A percentile compares a stretch with the other conserved stretches of the same genome.
phyloP scores from a whole-genome alignment of 2,113 vertebrate species.

The Burhinus bistriatus region DNA sequence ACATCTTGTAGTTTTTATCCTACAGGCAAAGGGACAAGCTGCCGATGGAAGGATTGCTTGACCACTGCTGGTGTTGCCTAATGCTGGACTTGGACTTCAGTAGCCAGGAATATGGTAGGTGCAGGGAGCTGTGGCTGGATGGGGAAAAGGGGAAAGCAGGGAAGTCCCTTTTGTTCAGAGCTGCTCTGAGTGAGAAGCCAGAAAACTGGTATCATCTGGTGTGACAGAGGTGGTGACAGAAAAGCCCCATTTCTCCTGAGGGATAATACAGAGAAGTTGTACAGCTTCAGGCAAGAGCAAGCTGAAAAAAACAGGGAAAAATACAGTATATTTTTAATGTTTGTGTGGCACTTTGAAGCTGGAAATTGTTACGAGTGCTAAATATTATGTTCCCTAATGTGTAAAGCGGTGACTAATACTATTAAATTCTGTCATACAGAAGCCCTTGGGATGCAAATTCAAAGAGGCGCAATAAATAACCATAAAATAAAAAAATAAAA shows the following conservation, averaged over 20 bases:
- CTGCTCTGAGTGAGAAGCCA: not conserved
- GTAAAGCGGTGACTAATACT: constrained; percentile 40
- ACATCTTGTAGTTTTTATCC: not conserved
- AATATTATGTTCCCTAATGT: constrained; percentile 56
- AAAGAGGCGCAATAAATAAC: constrained; percentile 34
- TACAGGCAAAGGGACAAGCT: not conserved
- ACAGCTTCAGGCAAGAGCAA: constrained; percentile 8
- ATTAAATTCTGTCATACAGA: constrained; percentile 28
- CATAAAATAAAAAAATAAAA: not conserved
- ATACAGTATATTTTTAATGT: not conserved
- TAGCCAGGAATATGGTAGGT: not conserved
- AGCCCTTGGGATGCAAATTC: constrained; percentile 36
- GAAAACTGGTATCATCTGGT: not conserved
- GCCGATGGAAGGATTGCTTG: not conserved
- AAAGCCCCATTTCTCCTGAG: not conserved
- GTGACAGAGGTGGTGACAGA: not conserved
- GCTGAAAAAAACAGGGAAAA: not conserved
- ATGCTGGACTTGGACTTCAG: not conserved
- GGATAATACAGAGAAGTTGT: not conserved
- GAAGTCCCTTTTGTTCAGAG: not conserved
- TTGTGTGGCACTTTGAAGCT: constrained; percentile 18
- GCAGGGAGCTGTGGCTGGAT: not conserved
- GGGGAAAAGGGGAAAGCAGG: not conserved
- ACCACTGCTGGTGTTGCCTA: not conserved
- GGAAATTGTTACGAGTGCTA: constrained; percentile 17